Evolutionary conservation across 2,888 invertebrate genomes (phyloP), one percentile per base, ranked within the genome.

Genomic region (Scrobipalpa atriplicella): DNA sequence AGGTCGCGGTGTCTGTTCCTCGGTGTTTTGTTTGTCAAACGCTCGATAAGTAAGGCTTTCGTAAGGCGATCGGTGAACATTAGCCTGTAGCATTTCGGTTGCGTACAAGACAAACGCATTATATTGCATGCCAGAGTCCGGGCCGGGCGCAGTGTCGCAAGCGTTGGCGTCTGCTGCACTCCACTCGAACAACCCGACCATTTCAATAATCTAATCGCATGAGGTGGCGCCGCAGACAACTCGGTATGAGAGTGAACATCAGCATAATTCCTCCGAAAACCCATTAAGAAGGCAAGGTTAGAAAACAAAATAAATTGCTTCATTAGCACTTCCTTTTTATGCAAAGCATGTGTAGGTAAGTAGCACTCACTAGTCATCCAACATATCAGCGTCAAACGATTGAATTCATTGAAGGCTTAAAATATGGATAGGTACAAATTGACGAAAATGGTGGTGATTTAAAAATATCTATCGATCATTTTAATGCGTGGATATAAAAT

Each of bases 121-220:
- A 29, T 79, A 82, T 82, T 81, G 83, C 82, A 84, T 85, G 81
- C 83, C 81, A 73, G 75, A 78, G 84, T 82, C 83, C 84, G 81
- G 83, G 70, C 73, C 67, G 70, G 65, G 71, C 69, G 72, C 63
- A 71, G 73, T 90, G 89, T 90, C 85, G 90, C 88, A 89, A 89
- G 74, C 79, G 74, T 75, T 83, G 85, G 84, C 86, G 87, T 84
- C 85, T 81, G 82, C 81, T 84, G 81, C 78, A 79, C 75, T 79
- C 78, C 78, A 79, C 75, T 79, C 78, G 79, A 76, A 76, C 80
- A 84, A 52, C 8, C 78, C 78, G 80, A 76, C 76, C 80, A 84
- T 87, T 85, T 66, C 64, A 66, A 66, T 68, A 78, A 84, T 84
- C 76, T 78, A 51, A 62, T 62, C 19, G 79, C 78, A 79, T 78